Conservation (phyloP, 64 coral and sea anemone genomes). For the Stylophora pistillata region DNA sequence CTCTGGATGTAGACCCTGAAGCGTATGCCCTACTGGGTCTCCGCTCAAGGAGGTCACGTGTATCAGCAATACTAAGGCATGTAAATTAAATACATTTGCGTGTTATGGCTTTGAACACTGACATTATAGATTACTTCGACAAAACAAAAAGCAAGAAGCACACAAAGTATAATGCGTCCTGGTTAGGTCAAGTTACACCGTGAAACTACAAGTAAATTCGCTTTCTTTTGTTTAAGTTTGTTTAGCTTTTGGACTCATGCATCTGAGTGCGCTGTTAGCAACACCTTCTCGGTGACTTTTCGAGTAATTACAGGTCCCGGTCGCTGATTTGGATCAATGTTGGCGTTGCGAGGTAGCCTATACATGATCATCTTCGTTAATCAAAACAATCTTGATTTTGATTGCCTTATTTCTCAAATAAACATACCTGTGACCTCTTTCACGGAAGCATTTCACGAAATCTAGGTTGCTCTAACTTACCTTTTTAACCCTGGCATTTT, state of each 20-base stretch:
- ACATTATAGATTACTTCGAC: neutral
- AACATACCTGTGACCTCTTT: neutral
- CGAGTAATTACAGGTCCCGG: slow-evolving; percentile 14
- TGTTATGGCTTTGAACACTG: slow-evolving; percentile 9
- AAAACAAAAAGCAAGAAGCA: neutral
- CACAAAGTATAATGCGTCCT: neutral
- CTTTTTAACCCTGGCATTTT: slow-evolving; percentile 26
- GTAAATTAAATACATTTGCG: neutral
- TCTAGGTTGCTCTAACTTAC: neutral
- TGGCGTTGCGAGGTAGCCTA: neutral
- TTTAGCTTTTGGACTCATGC: neutral
- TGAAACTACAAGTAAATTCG: too few species aligned
- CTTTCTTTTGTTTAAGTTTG: too few species aligned
- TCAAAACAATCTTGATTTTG: neutral
- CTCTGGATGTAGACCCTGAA: too few species aligned
- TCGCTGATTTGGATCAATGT: neutral
- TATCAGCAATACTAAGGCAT: neutral
- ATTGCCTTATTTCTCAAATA: too few species aligned
- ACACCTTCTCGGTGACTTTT: slow-evolving; percentile 2
- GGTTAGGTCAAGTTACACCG: too few species aligned
- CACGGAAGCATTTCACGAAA: too few species aligned
- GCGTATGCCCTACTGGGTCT: too few species aligned
- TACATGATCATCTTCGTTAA: neutral
- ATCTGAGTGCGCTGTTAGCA: neutral
- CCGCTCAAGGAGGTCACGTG: too few species aligned